Percentiles rank a stretch among this genome's conserved stretches.
Evolutionary conservation across 1,140 invertebrate genomes (phyloP).

Genomic region (Bombus soroeensis): DNA sequence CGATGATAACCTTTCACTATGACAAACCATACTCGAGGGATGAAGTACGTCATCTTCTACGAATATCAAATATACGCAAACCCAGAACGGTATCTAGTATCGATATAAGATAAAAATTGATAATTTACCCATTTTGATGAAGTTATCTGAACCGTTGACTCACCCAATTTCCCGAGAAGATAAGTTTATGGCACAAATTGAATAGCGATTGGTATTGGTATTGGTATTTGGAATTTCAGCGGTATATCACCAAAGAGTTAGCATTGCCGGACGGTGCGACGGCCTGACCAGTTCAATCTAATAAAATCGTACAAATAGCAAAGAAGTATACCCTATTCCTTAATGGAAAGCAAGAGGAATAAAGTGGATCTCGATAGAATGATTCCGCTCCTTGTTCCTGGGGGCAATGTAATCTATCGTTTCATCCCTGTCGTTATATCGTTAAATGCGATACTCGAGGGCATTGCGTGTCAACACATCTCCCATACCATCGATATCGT

Average conservation of each 20-base stretch:
- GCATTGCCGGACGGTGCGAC: background rate
- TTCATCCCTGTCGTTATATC: background rate
- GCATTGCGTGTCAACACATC: constrained; percentile 50
- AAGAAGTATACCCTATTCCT: constrained; percentile 36
- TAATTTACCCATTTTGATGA: background rate
- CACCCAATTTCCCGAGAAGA: background rate
- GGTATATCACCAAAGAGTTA: constrained; percentile 11
- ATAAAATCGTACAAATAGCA: constrained; percentile 36
- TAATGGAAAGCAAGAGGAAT: constrained; percentile 27
- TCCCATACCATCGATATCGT: constrained; percentile 6
- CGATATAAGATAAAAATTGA: background rate
- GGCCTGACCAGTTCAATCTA: background rate
- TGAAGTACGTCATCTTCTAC: too few species aligned
- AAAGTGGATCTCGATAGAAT: background rate
- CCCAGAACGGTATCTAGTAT: background rate
- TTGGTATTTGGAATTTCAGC: constrained; percentile 17
- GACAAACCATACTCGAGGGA: too few species aligned
- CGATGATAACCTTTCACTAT: too few species aligned
- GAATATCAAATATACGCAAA: background rate
- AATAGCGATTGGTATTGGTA: constrained; percentile 2
- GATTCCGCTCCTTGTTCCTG: background rate
- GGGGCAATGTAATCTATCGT: background rate
- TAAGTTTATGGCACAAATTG: constrained; percentile 24
- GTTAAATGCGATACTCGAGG: constrained; percentile 41
- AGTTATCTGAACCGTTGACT: background rate